Conservation (phyloP, 2,888 invertebrate genomes). For the Mactromeris polynyma region DNA sequence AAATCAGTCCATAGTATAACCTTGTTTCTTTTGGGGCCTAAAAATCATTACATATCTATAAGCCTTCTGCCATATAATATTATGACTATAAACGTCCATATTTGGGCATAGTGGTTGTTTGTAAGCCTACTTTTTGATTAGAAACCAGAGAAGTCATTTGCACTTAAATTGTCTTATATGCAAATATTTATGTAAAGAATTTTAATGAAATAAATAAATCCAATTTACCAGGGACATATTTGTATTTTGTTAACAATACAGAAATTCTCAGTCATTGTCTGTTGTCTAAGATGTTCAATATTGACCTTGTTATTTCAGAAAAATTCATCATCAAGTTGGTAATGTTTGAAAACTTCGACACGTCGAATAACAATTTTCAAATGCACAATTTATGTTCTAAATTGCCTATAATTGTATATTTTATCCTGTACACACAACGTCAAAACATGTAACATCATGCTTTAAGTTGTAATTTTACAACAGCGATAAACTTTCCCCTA, state of each 20-base stretch:
- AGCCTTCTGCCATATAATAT: too few species aligned
- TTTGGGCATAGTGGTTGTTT: too few species aligned
- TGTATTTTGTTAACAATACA: background rate
- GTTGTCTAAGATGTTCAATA: too few species aligned
- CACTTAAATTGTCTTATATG: background rate
- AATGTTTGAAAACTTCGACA: too few species aligned
- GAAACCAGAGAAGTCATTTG: background rate
- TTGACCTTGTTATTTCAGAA: too few species aligned
- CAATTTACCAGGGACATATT: background rate
- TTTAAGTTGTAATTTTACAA: background rate
- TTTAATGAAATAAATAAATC: background rate
- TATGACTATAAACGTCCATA: too few species aligned
- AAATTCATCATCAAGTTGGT: too few species aligned
- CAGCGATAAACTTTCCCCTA: background rate
- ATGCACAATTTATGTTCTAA: background rate
- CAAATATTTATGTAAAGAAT: background rate
- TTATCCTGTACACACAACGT: background rate
- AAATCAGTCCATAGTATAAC: too few species aligned
- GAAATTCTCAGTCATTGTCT: too few species aligned
- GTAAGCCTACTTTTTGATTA: background rate
- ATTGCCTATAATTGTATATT: background rate
- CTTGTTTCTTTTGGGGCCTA: too few species aligned
- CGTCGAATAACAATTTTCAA: background rate
- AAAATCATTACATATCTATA: too few species aligned
- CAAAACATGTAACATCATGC: background rate